Base-by-base conservation (phyloP, 2,888 invertebrate species). In the Phrixothrix hirtus region DNA sequence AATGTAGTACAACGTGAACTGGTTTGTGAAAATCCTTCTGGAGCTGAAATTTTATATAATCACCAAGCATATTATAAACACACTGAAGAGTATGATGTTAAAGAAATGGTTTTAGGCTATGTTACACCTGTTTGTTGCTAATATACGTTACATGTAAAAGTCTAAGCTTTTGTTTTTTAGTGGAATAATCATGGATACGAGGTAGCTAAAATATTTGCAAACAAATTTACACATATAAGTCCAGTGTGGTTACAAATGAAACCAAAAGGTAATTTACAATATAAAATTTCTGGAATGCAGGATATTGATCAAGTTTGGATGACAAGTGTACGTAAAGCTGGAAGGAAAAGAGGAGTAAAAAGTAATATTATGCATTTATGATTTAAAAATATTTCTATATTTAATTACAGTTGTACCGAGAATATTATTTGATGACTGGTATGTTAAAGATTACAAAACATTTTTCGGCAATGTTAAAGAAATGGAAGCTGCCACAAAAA, bases 101-200 rank as follows among this genome's bases (percentile, higher is more conserved):
- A 83, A 55, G 87, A 87, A 35, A 79, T 86, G n/a, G 86, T 89
- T 10, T 77, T 96, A 55, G 96, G 92, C 48, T 96, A 92, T 75
- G 90, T 95, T 32, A 96, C 96, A 34, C 95, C 95, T 50, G 95
- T 91, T 77, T 76, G 80, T 78, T 48, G 14, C 15, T 14, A 6
- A 15, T 2, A 2, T 16, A 6, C 1, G 16, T 27, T 35, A 7
- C 29, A n/a, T 17, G 17, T 37, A 12, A 27, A 35, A 13, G 27
- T 13, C 2, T 10, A 21, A 25, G 30, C 26, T 35, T 21, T 32
- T 32, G n/a, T 47, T 29, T 81, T 79, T 57, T 71, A 96, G 95
- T 97, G 97, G 97, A 96, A 97, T 71, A 87, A 82, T 59, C 92
- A 90, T 77, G 97, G 97, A 0, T 94, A 95, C 75, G 91, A 95